These are phyloP conservation scores for Cyprinella venusta DNA, from an alignment of 2,797 vertebrate genomes.

Conservation along the genomic window DNA sequence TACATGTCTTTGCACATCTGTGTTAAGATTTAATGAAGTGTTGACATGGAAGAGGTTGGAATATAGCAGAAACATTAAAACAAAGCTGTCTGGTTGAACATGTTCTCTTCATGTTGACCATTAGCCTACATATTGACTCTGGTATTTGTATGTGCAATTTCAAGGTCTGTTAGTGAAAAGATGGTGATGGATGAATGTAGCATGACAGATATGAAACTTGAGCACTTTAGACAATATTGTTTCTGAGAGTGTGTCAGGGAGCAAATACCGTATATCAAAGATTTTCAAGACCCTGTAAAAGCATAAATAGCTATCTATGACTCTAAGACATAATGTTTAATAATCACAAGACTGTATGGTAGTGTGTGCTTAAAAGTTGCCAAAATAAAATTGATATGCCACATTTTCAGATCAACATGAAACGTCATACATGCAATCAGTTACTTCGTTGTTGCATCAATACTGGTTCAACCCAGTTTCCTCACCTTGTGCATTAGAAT, in stretches of 20 bases:
- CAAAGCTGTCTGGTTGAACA: conserved; percentile 62
- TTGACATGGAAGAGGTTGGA: conserved; percentile 65
- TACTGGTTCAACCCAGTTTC: neutral
- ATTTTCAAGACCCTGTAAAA: neutral
- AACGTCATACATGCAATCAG: neutral
- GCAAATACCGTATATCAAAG: neutral
- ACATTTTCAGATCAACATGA: neutral
- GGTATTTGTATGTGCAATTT: conserved; percentile 78
- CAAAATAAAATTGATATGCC: neutral
- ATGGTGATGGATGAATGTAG: conserved; percentile 68
- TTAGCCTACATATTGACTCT: conserved; percentile 68
- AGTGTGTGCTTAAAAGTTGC: neutral
- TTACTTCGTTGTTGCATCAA: neutral
- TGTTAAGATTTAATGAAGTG: conserved; percentile 75
- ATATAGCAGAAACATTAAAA: conserved; percentile 67
- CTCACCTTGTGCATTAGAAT: conserved; percentile 2
- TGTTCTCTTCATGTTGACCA: conserved; percentile 68
- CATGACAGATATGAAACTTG: conserved; percentile 68
- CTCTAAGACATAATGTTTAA: neutral
- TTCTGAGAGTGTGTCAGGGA: conserved; percentile 5
- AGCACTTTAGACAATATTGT: conserved; percentile 47
- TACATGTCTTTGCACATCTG: conserved; percentile 57
- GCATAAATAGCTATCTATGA: neutral
- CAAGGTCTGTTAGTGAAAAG: conserved; percentile 73
- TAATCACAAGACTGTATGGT: neutral